These are phyloP conservation scores for Ctenopoma kingsleyae DNA, from an alignment of 2,797 vertebrate species.

Conservation along the genomic window DNA sequence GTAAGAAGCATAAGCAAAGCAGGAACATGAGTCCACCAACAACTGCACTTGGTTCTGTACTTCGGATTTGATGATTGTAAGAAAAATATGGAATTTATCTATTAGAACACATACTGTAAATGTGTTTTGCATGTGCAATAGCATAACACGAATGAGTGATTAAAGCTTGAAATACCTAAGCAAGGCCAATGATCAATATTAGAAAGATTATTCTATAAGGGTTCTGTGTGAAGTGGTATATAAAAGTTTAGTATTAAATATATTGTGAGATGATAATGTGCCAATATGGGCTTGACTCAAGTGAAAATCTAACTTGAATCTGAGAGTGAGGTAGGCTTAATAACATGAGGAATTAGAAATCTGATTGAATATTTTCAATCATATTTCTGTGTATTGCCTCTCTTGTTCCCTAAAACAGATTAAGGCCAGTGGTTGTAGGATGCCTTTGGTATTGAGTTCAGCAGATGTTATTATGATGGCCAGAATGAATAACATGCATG, in stretches of 20 bases:
- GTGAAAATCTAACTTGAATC: conserved; percentile 5
- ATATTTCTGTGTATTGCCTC: conserved; percentile 5
- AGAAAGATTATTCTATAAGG: background rate
- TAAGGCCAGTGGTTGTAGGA: conserved; percentile 30
- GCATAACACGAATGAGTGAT: too few species aligned
- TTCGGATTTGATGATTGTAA: too few species aligned
- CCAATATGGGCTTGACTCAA: conserved; percentile 18
- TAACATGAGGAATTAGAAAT: conserved; percentile 33
- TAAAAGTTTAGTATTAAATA: conserved; percentile 3
- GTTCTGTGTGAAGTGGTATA: too few species aligned
- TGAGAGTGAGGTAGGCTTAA: conserved; percentile 2
- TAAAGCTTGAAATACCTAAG: background rate
- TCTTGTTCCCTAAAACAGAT: conserved; percentile 38
- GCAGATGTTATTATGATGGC: conserved; percentile 31
- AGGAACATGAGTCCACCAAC: too few species aligned
- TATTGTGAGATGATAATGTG: conserved; percentile 5
- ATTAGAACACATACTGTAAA: too few species aligned
- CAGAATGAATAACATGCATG: conserved; percentile 18
- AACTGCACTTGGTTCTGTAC: too few species aligned
- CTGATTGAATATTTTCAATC: conserved; percentile 44
- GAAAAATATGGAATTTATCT: too few species aligned
- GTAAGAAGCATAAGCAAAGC: too few species aligned
- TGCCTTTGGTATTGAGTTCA: conserved; percentile 26
- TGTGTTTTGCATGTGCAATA: too few species aligned
- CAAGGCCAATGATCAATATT: background rate